Conservation (phyloP, 2,888 invertebrate species). For the Geotrupes spiniger region DNA sequence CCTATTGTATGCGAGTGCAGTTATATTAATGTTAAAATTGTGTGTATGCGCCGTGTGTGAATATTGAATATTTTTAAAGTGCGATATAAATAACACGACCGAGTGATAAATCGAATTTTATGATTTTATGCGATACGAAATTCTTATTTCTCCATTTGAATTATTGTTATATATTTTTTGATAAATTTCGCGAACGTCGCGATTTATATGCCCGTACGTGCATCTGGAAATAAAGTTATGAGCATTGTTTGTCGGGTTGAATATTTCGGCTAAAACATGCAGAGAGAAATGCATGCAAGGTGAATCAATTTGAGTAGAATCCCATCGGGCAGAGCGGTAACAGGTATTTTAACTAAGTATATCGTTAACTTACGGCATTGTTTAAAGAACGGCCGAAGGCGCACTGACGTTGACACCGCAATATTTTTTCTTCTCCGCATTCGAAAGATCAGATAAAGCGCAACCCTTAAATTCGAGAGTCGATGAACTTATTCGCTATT, state of each 20-base stretch:
- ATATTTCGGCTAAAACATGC: slow-evolving; percentile 26
- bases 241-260: slow-evolving; percentile 20
- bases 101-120: background rate
- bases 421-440: slow-evolving; percentile 38
- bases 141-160: slow-evolving; percentile 2
- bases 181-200: slow-evolving; percentile 19
- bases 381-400: slow-evolving; percentile 31
- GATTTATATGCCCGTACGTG: slow-evolving; percentile 22
- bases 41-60: too few relatives aligned
- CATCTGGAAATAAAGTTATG: slow-evolving; percentile 28
- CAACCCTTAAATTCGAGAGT: slow-evolving; percentile 46
- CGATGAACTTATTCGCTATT: slow-evolving; percentile 37
- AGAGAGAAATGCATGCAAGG: slow-evolving; percentile 32
- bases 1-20: too few relatives aligned
- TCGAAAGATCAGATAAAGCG: slow-evolving; percentile 37
- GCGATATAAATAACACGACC: background rate
- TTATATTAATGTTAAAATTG: too few relatives aligned
- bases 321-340: slow-evolving; percentile 25
- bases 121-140: background rate
- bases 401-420: slow-evolving; percentile 41
- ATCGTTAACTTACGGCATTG: slow-evolving; percentile 47
- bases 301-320: slow-evolving; percentile 23
- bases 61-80: background rate
- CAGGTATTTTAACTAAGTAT: slow-evolving; percentile 46
- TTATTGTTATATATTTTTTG: slow-evolving; percentile 12